Evolutionary conservation across 2,888 invertebrate species (phyloP).

Genomic region (Polymixis flavicincta): DNA sequence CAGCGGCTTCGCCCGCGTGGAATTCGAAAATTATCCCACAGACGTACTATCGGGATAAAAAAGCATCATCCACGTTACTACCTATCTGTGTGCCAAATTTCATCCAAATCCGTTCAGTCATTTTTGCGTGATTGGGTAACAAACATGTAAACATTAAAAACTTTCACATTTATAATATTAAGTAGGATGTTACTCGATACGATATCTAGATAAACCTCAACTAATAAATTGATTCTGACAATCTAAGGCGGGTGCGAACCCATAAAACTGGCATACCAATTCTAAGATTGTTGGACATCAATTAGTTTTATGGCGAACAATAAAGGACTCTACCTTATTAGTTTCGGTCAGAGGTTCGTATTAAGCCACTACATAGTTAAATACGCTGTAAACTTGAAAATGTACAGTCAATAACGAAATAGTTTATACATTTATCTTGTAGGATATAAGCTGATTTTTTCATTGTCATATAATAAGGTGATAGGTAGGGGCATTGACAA

Average conservation of each 20-base stretch:
- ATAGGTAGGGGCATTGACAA: background rate
- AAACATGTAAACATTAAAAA: too few relatives aligned
- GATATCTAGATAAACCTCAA: slow-evolving; percentile 44
- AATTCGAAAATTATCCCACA: too few relatives aligned
- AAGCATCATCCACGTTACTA: too few relatives aligned
- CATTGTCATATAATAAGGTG: background rate
- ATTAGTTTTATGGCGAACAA: slow-evolving; percentile 81
- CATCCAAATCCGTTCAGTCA: too few relatives aligned
- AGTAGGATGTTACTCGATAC: slow-evolving; percentile 39
- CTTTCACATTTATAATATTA: too few relatives aligned
- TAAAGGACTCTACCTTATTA: slow-evolving; percentile 78
- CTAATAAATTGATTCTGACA: slow-evolving; percentile 51
- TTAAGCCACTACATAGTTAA: slow-evolving; percentile 66
- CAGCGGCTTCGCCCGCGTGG: too few relatives aligned
- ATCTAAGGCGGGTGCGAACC: slow-evolving; percentile 50
- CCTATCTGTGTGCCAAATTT: too few relatives aligned
- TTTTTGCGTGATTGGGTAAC: too few relatives aligned
- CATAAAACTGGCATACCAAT: slow-evolving; percentile 74
- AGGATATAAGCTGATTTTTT: too few relatives aligned
- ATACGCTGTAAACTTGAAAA: slow-evolving; percentile 67
- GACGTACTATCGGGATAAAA: too few relatives aligned
- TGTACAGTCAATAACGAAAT: slow-evolving; percentile 56
- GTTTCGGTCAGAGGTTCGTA: slow-evolving; percentile 59
- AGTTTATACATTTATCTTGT: background rate
- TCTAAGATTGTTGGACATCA: slow-evolving; percentile 77